phyloP scores from a whole-genome alignment of 2,888 invertebrate species.

The Gonocerus acuteangulatus region DNA sequence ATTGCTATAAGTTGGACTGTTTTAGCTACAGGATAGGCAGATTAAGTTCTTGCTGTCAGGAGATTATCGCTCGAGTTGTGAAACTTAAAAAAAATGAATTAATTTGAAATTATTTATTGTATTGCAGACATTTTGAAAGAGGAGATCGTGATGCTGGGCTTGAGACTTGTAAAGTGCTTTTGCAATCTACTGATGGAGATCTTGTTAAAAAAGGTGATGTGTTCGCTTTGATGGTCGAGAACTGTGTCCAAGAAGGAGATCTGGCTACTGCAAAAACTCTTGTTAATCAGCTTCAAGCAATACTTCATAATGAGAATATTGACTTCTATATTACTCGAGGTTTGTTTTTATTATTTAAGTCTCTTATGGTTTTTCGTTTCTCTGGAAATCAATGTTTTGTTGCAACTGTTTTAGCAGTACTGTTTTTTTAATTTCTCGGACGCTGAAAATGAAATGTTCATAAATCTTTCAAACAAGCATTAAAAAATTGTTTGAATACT shows the following conservation, averaged over 20 bases:
- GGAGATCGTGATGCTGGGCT: slow-evolving; percentile 52
- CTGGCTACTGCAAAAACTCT: slow-evolving; percentile 38
- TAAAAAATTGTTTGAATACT: too few relatives aligned
- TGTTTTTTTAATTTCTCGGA: too few relatives aligned
- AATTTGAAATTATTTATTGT: too few relatives aligned
- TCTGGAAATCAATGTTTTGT: neutral
- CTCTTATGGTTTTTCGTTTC: neutral
- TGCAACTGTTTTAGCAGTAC: too few relatives aligned
- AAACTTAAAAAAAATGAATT: too few relatives aligned
- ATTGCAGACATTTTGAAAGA: slow-evolving; percentile 50
- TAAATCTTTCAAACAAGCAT: too few relatives aligned
- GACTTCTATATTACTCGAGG: slow-evolving; percentile 40
- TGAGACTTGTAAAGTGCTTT: slow-evolving; percentile 51
- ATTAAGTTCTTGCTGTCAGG: too few relatives aligned
- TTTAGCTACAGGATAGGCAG: too few relatives aligned
- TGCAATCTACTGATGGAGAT: slow-evolving; percentile 46
- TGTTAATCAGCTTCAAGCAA: slow-evolving; percentile 37
- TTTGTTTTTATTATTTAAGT: slow-evolving; percentile 18
- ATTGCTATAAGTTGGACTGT: too few relatives aligned
- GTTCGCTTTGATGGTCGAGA: slow-evolving; percentile 52
- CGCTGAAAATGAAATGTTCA: too few relatives aligned
- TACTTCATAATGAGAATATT: slow-evolving; percentile 38
- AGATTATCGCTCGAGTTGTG: too few relatives aligned
- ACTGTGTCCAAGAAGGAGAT: slow-evolving; percentile 40
- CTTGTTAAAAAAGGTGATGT: slow-evolving; percentile 51